These are phyloP conservation scores for Cetoscarus ocellatus DNA, from an alignment of 2,797 vertebrate species.

Conservation along the genomic window DNA sequence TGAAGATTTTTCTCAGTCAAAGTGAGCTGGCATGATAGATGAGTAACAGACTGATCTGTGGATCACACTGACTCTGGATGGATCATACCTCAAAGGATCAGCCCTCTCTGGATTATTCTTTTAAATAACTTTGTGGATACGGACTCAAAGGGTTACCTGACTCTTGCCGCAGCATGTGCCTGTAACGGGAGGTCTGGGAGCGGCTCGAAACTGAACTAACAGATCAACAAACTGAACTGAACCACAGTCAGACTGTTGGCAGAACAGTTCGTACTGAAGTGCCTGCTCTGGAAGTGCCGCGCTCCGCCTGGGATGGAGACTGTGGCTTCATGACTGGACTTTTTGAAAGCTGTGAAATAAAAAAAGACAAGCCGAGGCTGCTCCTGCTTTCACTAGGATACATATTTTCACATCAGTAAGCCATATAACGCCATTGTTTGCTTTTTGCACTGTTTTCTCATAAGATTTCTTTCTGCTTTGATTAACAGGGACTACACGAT, in stretches of 20 bases:
- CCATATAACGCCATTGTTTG: constrained; percentile 71
- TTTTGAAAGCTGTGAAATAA: constrained; percentile 62
- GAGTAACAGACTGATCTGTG: not conserved
- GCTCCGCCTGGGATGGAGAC: constrained; percentile 51
- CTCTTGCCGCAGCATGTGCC: constrained; percentile 27
- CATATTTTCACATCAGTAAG: constrained; percentile 66
- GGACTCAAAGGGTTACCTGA: constrained; percentile 4
- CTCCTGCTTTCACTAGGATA: constrained; percentile 56
- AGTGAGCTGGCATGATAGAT: constrained; percentile 10
- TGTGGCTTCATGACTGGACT: constrained; percentile 59
- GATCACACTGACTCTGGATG: constrained; percentile 8
- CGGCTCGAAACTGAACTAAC: constrained; percentile 9
- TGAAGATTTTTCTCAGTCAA: constrained; percentile 23
- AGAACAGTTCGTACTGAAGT: constrained; percentile 73
- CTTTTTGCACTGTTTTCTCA: constrained; percentile 76
- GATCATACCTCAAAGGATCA: constrained; percentile 36
- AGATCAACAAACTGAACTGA: constrained; percentile 44
- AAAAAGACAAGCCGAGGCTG: constrained; percentile 29
- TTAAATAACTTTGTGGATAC: not conserved
- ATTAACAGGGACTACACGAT: constrained; percentile 19
- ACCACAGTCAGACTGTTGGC: constrained; percentile 40
- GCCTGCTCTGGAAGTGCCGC: constrained; percentile 74
- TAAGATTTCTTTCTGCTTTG: constrained; percentile 32
- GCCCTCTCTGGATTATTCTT: not conserved
- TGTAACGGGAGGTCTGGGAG: constrained; percentile 1